These are phyloP conservation scores for Sapayoa aenigma DNA, from an alignment of 2,113 vertebrate species.

Conservation along the genomic window DNA sequence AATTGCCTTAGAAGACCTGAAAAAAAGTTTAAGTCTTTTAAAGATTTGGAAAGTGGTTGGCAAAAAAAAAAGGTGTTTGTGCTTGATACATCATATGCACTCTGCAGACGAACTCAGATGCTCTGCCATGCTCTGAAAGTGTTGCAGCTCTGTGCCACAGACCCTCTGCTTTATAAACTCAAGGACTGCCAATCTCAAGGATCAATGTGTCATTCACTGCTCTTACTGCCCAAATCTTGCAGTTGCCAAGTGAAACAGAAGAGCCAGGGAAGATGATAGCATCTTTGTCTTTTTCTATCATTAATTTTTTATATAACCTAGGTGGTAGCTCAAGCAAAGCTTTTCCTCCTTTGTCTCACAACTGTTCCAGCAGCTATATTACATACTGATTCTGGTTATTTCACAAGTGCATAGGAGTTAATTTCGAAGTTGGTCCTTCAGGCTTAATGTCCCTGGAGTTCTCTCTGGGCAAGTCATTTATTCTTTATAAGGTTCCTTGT, in stretches of 20 bases:
- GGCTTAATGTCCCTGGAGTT: neutral
- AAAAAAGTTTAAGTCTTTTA: neutral
- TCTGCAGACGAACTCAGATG: accelerated
- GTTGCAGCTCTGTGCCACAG: neutral
- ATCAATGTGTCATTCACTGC: neutral
- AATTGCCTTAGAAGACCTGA: neutral
- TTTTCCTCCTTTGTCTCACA: neutral
- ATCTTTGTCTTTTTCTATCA: neutral
- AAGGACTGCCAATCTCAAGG: neutral
- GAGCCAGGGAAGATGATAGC: accelerated
- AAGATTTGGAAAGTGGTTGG: neutral
- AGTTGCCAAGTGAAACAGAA: neutral
- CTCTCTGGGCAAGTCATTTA: neutral
- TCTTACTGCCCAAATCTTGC: neutral
- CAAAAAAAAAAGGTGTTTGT: neutral
- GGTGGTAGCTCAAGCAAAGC: neutral
- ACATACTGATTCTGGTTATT: neutral
- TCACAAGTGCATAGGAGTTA: neutral
- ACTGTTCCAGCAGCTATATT: neutral
- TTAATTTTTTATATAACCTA: neutral
- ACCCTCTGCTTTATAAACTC: neutral
- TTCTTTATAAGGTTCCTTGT: neutral
- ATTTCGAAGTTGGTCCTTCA: slow-evolving; percentile 8
- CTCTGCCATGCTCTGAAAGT: neutral
- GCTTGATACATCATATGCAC: too few relatives aligned